phyloP scores from a whole-genome alignment of 1,140 invertebrate species.

The Drosophila sulfurigaster region DNA sequence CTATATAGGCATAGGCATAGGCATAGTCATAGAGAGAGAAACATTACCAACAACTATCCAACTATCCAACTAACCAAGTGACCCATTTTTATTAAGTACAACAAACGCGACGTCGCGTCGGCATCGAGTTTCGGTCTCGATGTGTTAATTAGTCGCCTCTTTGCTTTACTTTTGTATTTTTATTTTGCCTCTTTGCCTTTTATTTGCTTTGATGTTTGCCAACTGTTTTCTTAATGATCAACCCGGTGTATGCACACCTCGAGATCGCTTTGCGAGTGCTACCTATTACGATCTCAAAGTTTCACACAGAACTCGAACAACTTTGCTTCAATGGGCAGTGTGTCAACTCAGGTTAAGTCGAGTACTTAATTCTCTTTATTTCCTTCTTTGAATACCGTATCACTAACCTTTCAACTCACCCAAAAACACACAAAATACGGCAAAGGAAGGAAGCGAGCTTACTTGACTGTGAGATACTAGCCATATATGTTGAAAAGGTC shows the following conservation, averaged over 20 bases:
- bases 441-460: too few species aligned
- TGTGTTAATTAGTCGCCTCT: constrained; percentile 76
- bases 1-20: constrained; percentile 22
- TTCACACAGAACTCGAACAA: not conserved
- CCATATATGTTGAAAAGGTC: too few species aligned
- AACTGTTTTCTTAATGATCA: constrained; percentile 44
- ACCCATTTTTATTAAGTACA: constrained; percentile 48
- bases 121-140: constrained; percentile 46
- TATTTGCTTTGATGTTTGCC: constrained; percentile 19
- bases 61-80: constrained; percentile 25
- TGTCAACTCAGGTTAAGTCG: not conserved
- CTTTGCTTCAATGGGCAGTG: not conserved
- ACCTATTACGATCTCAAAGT: not conserved
- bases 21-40: not conserved
- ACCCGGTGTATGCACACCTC: not conserved
- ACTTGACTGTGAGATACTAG: too few species aligned
- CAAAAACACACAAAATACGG: not conserved
- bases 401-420: not conserved
- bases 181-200: constrained; percentile 49
- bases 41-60: not conserved
- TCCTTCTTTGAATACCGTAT: not conserved
- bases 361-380: not conserved
- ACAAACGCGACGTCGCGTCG: not conserved
- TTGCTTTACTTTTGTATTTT: constrained; percentile 41
- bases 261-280: not conserved